Percentiles rank a stretch among this genome's conserved stretches.
phyloP scores from a whole-genome alignment of 2,888 invertebrate species.

The Xestia rhomboidea region DNA sequence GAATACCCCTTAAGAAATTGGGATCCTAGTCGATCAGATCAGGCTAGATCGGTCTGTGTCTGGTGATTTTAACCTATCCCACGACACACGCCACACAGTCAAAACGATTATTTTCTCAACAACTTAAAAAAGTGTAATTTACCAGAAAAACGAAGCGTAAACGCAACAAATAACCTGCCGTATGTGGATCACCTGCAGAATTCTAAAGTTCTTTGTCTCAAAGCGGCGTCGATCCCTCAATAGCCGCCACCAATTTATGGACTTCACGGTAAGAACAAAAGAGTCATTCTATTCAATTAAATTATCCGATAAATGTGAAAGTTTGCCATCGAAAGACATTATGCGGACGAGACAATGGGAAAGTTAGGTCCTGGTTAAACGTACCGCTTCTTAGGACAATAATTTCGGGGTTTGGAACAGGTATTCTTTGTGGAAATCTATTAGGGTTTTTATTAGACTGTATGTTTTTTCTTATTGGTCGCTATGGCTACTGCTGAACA shows the following conservation, averaged over 20 bases:
- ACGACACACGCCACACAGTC: too few species aligned
- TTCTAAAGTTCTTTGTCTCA: constrained; percentile 54
- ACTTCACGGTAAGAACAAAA: constrained; percentile 64
- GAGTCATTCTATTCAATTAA: constrained; percentile 66
- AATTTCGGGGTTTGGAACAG: constrained; percentile 6
- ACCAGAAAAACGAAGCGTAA: neutral
- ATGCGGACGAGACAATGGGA: constrained; percentile 22
- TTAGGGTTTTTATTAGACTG: neutral
- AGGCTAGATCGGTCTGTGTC: too few species aligned
- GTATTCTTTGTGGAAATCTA: constrained; percentile 1
- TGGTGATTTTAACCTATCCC: too few species aligned
- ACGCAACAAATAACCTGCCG: neutral
- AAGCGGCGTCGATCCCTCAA: constrained; percentile 55
- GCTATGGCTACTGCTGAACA: neutral
- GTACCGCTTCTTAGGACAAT: constrained; percentile 12
- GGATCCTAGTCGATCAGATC: too few species aligned
- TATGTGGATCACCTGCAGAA: constrained; percentile 16
- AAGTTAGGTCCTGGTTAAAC: constrained; percentile 15
- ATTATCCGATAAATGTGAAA: constrained; percentile 68
- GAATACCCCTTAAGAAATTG: too few species aligned
- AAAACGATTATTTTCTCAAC: too few species aligned
- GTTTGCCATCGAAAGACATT: constrained; percentile 57
- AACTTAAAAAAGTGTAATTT: too few species aligned
- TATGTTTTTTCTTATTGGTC: neutral
- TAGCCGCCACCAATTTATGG: constrained; percentile 59